Percentiles rank a stretch among this genome's conserved stretches.
Conservation (phyloP, 1,140 invertebrate genomes). For the Drosophila malerkotliana region DNA sequence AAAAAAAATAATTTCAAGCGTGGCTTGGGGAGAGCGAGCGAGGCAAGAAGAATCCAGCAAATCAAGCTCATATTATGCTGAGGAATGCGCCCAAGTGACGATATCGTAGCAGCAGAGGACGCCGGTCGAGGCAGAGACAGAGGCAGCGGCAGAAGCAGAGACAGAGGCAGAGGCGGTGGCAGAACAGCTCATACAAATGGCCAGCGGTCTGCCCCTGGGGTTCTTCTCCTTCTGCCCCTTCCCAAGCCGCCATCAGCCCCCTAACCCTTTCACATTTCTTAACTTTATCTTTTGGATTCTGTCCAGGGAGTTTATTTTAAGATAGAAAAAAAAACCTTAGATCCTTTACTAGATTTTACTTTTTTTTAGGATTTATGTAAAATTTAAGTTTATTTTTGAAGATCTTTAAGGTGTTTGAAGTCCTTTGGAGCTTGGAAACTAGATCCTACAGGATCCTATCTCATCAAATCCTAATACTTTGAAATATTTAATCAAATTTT, state of each 20-base stretch:
- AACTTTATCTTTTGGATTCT: conserved; percentile 16
- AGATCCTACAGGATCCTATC: not conserved
- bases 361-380: not conserved
- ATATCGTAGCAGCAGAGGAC: conserved; percentile 78
- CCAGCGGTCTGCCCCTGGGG: conserved; percentile 43
- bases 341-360: conserved; percentile 1
- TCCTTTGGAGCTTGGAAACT: not conserved
- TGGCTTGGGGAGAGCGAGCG: conserved; percentile 27
- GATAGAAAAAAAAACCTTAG: not conserved
- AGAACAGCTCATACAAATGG: conserved; percentile 61
- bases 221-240: not conserved
- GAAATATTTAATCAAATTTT: too few relatives aligned
- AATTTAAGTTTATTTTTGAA: too few relatives aligned
- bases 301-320: conserved; percentile 34
- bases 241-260: not conserved
- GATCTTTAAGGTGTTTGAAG: too few relatives aligned
- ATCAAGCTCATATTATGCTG: conserved; percentile 83
- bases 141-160: not conserved
- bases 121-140: conserved; percentile 18
- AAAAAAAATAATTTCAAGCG: conserved; percentile 75
- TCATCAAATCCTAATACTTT: too few relatives aligned
- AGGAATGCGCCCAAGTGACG: conserved; percentile 83
- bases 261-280: not conserved
- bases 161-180: conserved; percentile 14
- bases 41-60: conserved; percentile 78